Conservation (phyloP, 2,797 vertebrate genomes). For the Cuniculus paca region DNA sequence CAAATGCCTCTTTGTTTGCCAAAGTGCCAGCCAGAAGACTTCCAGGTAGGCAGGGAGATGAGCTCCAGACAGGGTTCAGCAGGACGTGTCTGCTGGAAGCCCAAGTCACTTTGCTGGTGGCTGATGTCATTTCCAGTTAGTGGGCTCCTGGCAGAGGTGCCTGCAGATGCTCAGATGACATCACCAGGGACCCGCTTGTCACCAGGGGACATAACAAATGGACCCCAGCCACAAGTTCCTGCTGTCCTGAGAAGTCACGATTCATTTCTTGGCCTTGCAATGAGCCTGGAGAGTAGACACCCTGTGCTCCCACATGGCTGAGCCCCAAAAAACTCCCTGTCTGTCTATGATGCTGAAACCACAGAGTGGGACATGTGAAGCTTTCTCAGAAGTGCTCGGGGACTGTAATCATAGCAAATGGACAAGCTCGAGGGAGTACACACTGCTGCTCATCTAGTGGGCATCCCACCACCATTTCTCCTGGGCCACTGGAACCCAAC, state of each 20-base stretch:
- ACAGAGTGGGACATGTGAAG: not conserved
- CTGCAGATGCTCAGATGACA: conserved; percentile 82
- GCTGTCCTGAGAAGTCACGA: conserved; percentile 70
- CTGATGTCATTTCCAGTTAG: conserved; percentile 85
- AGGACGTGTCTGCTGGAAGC: conserved; percentile 72
- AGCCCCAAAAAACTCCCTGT: not conserved
- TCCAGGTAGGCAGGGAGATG: conserved; percentile 80
- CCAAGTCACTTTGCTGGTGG: conserved; percentile 80
- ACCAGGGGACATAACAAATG: conserved; percentile 77
- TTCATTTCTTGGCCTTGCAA: conserved; percentile 63
- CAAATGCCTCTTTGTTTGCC: conserved; percentile 85
- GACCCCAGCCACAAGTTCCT: conserved; percentile 55
- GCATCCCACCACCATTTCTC: not conserved
- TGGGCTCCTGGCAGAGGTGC: conserved; percentile 70
- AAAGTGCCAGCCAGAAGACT: conserved; percentile 82
- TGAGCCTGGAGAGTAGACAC: not conserved
- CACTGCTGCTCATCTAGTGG: not conserved
- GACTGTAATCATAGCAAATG: not conserved
- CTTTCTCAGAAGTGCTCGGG: not conserved
- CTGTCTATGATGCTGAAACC: conserved; percentile 21
- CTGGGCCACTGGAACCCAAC: not conserved
- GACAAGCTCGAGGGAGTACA: not conserved
- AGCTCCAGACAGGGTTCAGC: conserved; percentile 81
- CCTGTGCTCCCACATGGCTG: not conserved
- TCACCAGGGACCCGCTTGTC: conserved; percentile 78